Base-by-base conservation (phyloP, 1,140 invertebrate genomes). In the Drosophila asahinai region DNA sequence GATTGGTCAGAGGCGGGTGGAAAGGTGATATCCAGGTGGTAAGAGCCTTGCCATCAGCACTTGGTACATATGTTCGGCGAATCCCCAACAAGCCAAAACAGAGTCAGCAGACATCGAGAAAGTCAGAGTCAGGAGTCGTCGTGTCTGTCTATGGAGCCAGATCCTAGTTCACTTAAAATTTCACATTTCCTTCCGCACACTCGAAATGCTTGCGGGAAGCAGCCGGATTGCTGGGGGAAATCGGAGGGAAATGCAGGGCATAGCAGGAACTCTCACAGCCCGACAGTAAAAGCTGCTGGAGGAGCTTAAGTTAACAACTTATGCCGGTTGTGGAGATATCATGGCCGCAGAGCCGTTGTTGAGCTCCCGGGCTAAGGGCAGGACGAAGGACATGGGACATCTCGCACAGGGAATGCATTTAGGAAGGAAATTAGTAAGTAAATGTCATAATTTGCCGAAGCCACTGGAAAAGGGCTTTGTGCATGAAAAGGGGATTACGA, bases 291-390 rank as follows among this genome's bases (percentile, higher is more conserved):
- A 79, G 77, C 77, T 79, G 66, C 67, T 79, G 54, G 47, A 52
- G 67, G 59, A 81, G 86, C 86, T 89, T 89, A 90, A 89, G 81
- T 90, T 90, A 90, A 84, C 86, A 90, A 87, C 84, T 87, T 87
- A 84, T 81, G 81, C 73, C 80, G 58, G 64, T 73, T 80, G 57
- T 57, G 27, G 62, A 62, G 68, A 73, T 73, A 73, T 73, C 25
- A 72, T 72, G 67, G 64, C 67, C 48, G 9, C 49, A 55, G 66
- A 70, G 66, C 36, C 27, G 45, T 19, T 30, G 66, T 47, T 68
- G 36, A 70, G 47, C 45, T 68, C 36, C 63, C 66, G 54, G 54
- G 14, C 63, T 27, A 22, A 19, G 22, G 5, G 36, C n/a, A 36
- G 65, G 58, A 36, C 36, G n/a, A 15, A 30, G 47, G 42, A 60